Evolutionary conservation across 2,113 vertebrate genomes (phyloP).

Genomic region (Vimba vimba): DNA sequence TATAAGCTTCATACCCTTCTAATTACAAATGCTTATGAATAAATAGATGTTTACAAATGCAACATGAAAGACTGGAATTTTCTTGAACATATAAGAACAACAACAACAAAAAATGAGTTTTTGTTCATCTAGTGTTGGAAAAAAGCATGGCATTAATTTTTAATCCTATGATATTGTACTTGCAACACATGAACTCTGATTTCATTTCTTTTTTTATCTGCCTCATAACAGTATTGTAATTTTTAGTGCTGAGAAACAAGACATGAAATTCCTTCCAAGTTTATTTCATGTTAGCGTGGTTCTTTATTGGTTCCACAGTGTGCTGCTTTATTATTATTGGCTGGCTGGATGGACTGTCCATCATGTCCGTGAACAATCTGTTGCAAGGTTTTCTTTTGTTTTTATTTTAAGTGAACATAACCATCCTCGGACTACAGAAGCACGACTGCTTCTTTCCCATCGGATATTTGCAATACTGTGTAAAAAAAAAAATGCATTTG

Average conservation of each 20-base stretch:
- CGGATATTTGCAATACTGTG: constrained; percentile 41
- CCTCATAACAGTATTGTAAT: constrained; percentile 76
- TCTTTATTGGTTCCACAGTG: constrained; percentile 61
- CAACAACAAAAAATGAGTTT: not conserved
- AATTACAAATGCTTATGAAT: constrained; percentile 52
- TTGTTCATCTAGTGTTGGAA: constrained; percentile 13
- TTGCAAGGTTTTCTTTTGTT: constrained; percentile 11
- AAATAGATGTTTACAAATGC: constrained; percentile 57
- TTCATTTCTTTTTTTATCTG: constrained; percentile 55
- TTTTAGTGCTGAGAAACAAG: constrained; percentile 63
- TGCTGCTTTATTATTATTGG: constrained; percentile 65
- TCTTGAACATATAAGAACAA: constrained; percentile 1
- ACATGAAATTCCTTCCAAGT: constrained; percentile 44
- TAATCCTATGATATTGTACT: constrained; percentile 52
- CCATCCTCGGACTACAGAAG: constrained; percentile 46
- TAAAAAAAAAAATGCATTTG: constrained; percentile 39
- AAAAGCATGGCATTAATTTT: constrained; percentile 58
- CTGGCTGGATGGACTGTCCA: constrained; percentile 49
- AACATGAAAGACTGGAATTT: constrained; percentile 46
- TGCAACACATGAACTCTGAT: constrained; percentile 49
- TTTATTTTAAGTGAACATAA: not conserved
- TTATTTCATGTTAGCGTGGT: constrained; percentile 53
- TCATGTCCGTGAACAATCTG: constrained; percentile 29
- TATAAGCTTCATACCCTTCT: constrained; percentile 39
- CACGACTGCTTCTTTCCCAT: constrained; percentile 37